Evolutionary conservation across 1,140 invertebrate genomes (phyloP).

Genomic region (Mactra quadrangularis): DNA sequence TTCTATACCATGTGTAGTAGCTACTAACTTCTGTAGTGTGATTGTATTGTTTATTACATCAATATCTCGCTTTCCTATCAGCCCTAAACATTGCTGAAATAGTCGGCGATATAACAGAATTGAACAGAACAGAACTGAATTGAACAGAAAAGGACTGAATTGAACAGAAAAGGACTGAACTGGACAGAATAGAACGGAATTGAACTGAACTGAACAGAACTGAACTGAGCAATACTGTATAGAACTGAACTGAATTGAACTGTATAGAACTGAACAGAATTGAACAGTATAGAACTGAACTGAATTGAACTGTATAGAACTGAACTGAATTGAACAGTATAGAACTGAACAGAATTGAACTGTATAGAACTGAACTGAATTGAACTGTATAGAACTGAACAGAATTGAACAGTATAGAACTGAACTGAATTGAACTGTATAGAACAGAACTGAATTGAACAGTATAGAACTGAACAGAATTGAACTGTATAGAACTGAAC

Average conservation of each 20-base stretch:
- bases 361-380: constrained; percentile 55
- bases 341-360: constrained; percentile 36
- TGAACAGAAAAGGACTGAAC: constrained; percentile 22
- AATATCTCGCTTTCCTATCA: too few relatives aligned
- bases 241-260: constrained; percentile 64
- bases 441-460: constrained; percentile 64
- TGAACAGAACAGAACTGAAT: too few relatives aligned
- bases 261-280: constrained; percentile 64
- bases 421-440: constrained; percentile 64
- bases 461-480: constrained; percentile 63
- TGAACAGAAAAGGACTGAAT: not conserved
- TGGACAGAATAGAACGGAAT: constrained; percentile 50
- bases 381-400: constrained; percentile 55
- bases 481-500: constrained; percentile 64
- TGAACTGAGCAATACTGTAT: constrained; percentile 64
- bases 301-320: constrained; percentile 63
- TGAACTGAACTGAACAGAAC: constrained; percentile 56
- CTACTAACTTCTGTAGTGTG: too few relatives aligned
- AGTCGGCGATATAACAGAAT: too few relatives aligned
- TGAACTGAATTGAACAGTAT: not conserved
- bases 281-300: constrained; percentile 64
- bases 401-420: constrained; percentile 60
- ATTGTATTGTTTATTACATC: too few relatives aligned
- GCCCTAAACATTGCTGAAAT: too few relatives aligned
- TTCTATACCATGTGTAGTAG: too few relatives aligned